phyloP scores from a whole-genome alignment of 2,888 invertebrate species.

The Eupithecia abbreviata region DNA sequence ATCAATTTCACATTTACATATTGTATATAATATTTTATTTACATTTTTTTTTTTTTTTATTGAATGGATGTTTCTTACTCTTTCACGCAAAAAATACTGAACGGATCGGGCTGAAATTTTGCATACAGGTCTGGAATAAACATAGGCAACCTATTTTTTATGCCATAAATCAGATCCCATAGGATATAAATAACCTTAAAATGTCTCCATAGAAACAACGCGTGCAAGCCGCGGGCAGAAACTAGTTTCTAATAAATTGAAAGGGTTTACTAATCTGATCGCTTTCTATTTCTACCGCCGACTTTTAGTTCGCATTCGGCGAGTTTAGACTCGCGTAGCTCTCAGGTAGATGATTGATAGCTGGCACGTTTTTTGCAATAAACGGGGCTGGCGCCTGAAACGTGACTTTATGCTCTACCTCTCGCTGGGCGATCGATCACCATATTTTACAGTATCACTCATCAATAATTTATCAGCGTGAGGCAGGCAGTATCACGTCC shows the following conservation, averaged over 20 bases:
- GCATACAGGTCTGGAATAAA: too few relatives aligned
- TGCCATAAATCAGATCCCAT: too few relatives aligned
- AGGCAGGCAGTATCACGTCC: not conserved
- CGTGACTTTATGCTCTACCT: conserved; percentile 35
- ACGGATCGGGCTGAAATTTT: too few relatives aligned
- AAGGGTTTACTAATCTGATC: not conserved
- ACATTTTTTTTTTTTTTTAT: too few relatives aligned
- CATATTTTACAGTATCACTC: conserved; percentile 22
- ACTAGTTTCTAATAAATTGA: not conserved
- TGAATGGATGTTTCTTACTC: too few relatives aligned
- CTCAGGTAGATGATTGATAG: conserved; percentile 33
- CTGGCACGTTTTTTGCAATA: conserved; percentile 26
- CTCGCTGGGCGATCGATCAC: conserved; percentile 36
- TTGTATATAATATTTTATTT: too few relatives aligned
- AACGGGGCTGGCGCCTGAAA: conserved; percentile 31
- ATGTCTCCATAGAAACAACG: too few relatives aligned
- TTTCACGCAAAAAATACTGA: too few relatives aligned
- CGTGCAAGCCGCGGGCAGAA: too few relatives aligned
- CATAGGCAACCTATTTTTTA: too few relatives aligned
- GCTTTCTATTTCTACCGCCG: not conserved
- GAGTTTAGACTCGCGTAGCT: not conserved
- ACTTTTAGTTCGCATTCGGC: not conserved
- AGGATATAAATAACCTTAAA: too few relatives aligned
- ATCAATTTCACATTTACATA: too few relatives aligned
- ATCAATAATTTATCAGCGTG: conserved; percentile 32